Evolutionary conservation across 2,797 vertebrate genomes (phyloP).

Genomic region (Pelodytes ibericus): DNA sequence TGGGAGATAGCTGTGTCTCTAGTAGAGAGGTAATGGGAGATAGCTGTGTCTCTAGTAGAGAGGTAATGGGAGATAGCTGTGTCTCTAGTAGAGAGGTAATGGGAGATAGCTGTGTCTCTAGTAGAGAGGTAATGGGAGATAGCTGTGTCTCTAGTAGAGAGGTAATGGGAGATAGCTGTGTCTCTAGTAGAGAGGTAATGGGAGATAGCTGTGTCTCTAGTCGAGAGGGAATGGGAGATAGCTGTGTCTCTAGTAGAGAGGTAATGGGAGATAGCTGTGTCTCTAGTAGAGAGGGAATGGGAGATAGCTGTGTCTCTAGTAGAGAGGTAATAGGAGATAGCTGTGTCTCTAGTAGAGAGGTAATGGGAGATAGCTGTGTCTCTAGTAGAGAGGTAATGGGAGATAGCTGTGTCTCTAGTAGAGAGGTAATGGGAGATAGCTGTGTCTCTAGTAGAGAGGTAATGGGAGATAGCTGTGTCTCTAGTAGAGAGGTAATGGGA

Average conservation of each 20-base stretch:
- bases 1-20: neutral
- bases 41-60: neutral
- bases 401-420: too few species aligned
- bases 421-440: too few species aligned
- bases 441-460: too few species aligned
- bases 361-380: too few species aligned
- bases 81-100: neutral
- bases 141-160: neutral
- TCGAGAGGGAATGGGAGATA: neutral
- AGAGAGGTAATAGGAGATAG: too few species aligned
- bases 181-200: neutral
- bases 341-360: too few species aligned
- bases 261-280: neutral
- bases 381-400: too few species aligned
- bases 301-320: too few species aligned
- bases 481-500: too few species aligned
- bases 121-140: neutral
- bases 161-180: neutral
- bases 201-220: neutral
- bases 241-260: neutral
- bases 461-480: too few species aligned
- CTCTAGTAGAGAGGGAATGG: too few species aligned
- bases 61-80: neutral
- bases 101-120: neutral
- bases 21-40: neutral